Evolutionary conservation across 2,888 invertebrate genomes (phyloP).

Genomic region (Spialia ferax): DNA sequence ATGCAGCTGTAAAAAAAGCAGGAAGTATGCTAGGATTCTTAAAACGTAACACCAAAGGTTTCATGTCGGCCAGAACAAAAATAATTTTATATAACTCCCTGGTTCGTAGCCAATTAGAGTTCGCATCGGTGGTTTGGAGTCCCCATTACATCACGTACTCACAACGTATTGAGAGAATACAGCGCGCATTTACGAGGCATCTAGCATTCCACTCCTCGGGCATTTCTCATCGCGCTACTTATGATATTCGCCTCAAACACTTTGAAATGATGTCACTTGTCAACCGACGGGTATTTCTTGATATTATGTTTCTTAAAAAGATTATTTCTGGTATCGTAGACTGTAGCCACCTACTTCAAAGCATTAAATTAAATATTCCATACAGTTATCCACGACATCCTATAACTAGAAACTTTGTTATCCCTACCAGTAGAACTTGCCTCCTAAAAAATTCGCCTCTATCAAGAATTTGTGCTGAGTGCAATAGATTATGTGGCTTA

Average conservation of each 20-base stretch:
- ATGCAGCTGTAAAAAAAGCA: constrained; percentile 27
- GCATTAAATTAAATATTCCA: neutral
- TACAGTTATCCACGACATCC: neutral
- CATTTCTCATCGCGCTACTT: neutral
- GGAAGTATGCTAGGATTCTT: constrained; percentile 36
- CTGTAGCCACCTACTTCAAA: constrained; percentile 1
- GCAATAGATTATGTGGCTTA: neutral
- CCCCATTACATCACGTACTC: constrained; percentile 27
- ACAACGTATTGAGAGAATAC: constrained; percentile 40
- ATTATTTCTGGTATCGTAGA: constrained; percentile 6
- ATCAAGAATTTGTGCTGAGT: neutral
- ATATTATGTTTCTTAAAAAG: constrained; percentile 5
- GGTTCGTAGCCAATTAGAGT: constrained; percentile 31
- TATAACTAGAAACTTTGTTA: neutral
- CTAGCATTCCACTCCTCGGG: constrained; percentile 22
- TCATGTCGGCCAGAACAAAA: constrained; percentile 18
- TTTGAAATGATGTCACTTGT: constrained; percentile 2
- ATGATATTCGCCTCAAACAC: neutral
- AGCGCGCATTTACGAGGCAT: constrained; percentile 40
- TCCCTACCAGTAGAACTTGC: neutral
- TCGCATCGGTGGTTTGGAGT: constrained; percentile 30
- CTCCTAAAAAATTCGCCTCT: neutral
- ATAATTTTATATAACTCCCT: constrained; percentile 29
- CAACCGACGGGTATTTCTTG: neutral
- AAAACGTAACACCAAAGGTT: constrained; percentile 41